Base-by-base conservation (phyloP, 2,888 invertebrate genomes). In the Erebia palarica region DNA sequence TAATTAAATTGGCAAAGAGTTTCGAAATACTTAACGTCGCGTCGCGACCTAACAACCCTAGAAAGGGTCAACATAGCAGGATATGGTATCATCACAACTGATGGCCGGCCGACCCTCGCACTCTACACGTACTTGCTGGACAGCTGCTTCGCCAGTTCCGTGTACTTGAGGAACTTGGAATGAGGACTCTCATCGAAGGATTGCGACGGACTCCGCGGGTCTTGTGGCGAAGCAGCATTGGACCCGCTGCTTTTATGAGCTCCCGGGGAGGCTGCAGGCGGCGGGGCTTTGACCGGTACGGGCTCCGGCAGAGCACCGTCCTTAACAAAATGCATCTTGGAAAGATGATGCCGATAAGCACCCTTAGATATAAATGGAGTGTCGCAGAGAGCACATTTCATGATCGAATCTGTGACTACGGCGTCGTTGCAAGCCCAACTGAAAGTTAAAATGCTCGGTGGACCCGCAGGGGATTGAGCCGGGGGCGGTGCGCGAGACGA, bases 151-250 rank as follows among this genome's bases (percentile, higher is more conserved):
- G 99, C 99, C 93, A 99, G 96, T 94, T 99, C 98, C 87, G 98
- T 98, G 94, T 99, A 99, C 94, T 99, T 99, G 81, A 98, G 96
- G 95, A 99, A 99, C 94, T 99, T 99, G 81, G 99, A 98, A 93
- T 98, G 98, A 65, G 98, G 97, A 87, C 97, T 98, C 91, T 98
- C 98, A 84, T 98, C 98, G 85, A 96, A 96, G 49, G 95, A 89
- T 88, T 94, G 87, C 86, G 95, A 87, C 74, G 95, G 94, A 78
- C 94, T 94, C 75, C 94, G 93, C 69, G 94, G 94, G 81, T 94
- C 94, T 75, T 94, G 94, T 61, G 95, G 94, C 10, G 92, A 92
- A 13, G 91, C 86, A 14, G 91, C 90, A 75, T 86, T 84, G 42
- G 93, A 92, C 55, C 92, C 88, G 10, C 88, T 84, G 76, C 89